These are phyloP conservation scores for Hypocryptadius cinnamomeus DNA, from an alignment of 2,113 vertebrate genomes.

Conservation along the genomic window DNA sequence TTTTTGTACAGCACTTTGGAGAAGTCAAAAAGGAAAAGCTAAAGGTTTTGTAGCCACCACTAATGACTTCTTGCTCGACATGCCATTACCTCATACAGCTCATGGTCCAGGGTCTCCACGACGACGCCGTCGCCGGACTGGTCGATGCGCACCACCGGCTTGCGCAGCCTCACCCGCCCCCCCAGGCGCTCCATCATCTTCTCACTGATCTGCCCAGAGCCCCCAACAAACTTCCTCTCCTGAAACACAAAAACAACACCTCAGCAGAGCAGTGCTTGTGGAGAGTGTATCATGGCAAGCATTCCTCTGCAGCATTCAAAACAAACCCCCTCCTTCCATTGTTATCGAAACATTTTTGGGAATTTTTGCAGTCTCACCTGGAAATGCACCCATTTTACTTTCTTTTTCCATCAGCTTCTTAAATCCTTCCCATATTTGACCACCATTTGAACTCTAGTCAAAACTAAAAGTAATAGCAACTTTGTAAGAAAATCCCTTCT, in stretches of 20 bases:
- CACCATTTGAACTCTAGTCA: neutral
- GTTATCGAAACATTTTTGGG: neutral
- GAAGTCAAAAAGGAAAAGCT: neutral
- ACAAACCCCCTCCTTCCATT: neutral
- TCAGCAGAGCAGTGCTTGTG: neutral
- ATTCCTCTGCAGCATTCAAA: neutral
- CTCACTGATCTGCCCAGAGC: conserved; percentile 89
- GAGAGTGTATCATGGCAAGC: fast-evolving
- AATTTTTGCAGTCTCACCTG: neutral
- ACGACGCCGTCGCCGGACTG: conserved; percentile 77
- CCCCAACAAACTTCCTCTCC: conserved; percentile 95
- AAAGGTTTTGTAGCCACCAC: neutral
- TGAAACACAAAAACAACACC: conserved; percentile 33
- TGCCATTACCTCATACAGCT: conserved; percentile 77
- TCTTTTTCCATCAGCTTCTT: neutral
- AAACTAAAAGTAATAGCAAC: neutral
- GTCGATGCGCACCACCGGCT: conserved; percentile 81
- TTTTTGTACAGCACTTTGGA: neutral
- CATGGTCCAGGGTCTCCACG: conserved; percentile 84
- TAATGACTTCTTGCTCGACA: neutral
- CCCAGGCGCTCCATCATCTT: conserved; percentile 80
- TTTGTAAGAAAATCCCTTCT: neutral
- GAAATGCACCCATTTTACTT: fast-evolving
- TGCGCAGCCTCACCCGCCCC: conserved; percentile 80
- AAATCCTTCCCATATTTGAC: neutral